These are phyloP conservation scores for Diadumene lineata DNA, from an alignment of 92 coral and sea anemone genomes.

Conservation along the genomic window DNA sequence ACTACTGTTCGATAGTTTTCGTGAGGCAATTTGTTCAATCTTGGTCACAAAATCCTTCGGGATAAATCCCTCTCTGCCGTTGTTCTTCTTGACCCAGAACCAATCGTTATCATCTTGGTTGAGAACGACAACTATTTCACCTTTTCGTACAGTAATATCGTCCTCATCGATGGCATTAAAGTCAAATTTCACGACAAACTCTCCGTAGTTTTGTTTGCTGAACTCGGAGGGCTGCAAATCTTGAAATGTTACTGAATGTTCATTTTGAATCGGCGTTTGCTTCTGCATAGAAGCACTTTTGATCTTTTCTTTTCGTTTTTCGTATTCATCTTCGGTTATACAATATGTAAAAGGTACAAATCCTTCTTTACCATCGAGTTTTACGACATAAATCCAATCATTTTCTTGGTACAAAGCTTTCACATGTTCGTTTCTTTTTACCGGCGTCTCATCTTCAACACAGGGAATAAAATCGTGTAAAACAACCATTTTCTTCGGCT, in stretches of 20 bases:
- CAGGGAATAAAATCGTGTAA: constrained; percentile 94
- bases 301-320: constrained; percentile 71
- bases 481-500: constrained; percentile 90
- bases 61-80: constrained; percentile 80
- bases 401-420: constrained; percentile 91
- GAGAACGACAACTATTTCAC: constrained; percentile 75
- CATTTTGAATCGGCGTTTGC: constrained; percentile 46
- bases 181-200: constrained; percentile 76
- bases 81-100: constrained; percentile 81
- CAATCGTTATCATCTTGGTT: constrained; percentile 94
- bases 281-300: constrained; percentile 40
- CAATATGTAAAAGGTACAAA: constrained; percentile 93
- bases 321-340: constrained; percentile 72
- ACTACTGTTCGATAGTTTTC: constrained; percentile 55
- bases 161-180: constrained; percentile 88
- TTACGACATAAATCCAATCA: constrained; percentile 87
- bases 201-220: constrained; percentile 74
- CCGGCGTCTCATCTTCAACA: constrained; percentile 92
- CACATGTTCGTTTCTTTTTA: constrained; percentile 87
- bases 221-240: constrained; percentile 45
- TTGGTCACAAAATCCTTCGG: constrained; percentile 82
- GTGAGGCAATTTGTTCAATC: constrained; percentile 22
- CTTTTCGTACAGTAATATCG: constrained; percentile 74
- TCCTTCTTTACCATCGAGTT: constrained; percentile 83
- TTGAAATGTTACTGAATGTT: constrained; percentile 44